Conservation (phyloP, 2,113 vertebrate species). For the Crotalus helleri region DNA sequence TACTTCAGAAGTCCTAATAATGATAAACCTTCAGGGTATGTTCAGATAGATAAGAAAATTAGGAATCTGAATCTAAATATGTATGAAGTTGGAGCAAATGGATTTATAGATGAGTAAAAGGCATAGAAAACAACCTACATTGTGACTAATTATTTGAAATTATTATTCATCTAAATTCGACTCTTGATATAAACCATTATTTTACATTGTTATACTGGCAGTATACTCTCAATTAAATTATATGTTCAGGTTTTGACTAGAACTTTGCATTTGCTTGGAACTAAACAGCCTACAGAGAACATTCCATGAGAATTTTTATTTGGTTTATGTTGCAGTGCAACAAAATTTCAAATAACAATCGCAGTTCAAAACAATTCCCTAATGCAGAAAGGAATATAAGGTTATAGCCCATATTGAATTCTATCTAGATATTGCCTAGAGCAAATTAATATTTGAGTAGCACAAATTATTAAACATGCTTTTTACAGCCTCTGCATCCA, state of each 20-base stretch:
- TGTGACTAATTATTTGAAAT: neutral
- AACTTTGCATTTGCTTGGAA: neutral
- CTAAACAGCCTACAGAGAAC: neutral
- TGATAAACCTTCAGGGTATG: neutral
- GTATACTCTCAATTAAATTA: no score
- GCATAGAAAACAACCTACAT: neutral
- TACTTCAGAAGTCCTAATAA: neutral
- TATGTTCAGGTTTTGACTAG: neutral
- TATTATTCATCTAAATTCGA: neutral
- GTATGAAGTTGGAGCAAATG: neutral
- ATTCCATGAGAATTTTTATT: neutral
- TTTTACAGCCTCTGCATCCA: neutral
- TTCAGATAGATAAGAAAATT: neutral
- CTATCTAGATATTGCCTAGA: neutral
- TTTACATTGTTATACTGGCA: neutral
- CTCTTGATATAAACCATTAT: neutral
- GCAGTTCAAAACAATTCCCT: neutral
- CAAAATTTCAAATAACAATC: neutral
- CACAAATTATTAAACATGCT: neutral
- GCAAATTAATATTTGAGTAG: neutral
- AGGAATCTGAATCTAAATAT: neutral
- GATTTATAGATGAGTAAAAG: no score
- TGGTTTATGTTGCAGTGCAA: neutral
- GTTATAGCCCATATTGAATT: neutral
- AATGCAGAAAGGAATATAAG: neutral